Conservation (phyloP, 2,113 vertebrate species). For the Colinus virginianus region DNA sequence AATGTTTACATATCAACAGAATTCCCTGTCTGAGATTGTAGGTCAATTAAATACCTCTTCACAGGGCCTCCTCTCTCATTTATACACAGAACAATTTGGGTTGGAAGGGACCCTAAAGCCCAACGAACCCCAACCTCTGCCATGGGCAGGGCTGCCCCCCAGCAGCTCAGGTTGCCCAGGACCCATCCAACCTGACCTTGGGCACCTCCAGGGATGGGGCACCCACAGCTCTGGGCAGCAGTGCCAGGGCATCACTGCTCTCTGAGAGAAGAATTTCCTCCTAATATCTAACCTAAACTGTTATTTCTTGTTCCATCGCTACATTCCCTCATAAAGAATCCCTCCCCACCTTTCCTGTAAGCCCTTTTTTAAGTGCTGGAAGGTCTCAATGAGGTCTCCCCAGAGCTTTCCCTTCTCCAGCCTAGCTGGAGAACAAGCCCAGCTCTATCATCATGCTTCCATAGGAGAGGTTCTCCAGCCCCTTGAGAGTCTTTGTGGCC, state of each 20-base stretch:
- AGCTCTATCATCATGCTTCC: background rate
- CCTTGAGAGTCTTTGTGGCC: background rate
- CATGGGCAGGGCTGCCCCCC: background rate
- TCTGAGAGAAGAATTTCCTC: background rate
- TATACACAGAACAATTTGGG: background rate
- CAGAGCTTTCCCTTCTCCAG: background rate
- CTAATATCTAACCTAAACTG: background rate
- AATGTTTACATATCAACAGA: background rate
- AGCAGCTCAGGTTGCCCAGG: background rate
- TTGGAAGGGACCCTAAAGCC: background rate
- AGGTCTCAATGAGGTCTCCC: background rate
- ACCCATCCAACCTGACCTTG: background rate
- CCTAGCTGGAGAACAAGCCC: background rate
- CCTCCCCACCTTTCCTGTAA: background rate
- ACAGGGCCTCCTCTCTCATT: background rate
- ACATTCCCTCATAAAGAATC: background rate
- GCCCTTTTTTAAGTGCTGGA: background rate
- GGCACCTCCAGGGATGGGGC: background rate
- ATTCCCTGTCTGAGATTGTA: background rate
- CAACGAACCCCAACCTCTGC: background rate
- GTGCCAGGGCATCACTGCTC: background rate
- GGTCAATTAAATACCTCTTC: background rate
- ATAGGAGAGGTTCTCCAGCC: background rate
- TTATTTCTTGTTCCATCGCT: background rate
- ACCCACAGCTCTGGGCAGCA: background rate